Evolutionary conservation across 2,113 vertebrate species (phyloP), one percentile per base, ranked within the genome.

Genomic region (Scolopax mira): DNA sequence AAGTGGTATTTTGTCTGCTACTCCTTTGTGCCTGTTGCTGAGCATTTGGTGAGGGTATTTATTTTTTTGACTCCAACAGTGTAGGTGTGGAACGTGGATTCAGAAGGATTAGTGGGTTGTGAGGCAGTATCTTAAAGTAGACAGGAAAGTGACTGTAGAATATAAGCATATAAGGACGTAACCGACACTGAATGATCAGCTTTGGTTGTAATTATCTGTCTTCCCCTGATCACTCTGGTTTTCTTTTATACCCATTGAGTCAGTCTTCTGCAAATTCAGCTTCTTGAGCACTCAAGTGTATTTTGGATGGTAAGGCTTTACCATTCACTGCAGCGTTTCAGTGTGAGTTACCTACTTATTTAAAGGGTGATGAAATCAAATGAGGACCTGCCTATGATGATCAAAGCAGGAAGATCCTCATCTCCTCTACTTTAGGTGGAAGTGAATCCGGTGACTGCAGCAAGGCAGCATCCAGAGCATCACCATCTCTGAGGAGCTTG

Each of bases 401-500:
- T 55, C 7, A 6, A 66, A 78, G 46, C 33, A n/a, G n/a, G 14
- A 37, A 37, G 66, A 42, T 67, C 28, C 46, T 62, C 13, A 5
- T 46, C 35, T 33, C 24, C 42, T 62, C 25, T 39, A 21, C 28
- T 51, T 30, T 49, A 69, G 42, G 7, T 12, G 35, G 35, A 61
- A 2, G 2, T 1, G 2, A 82, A 33, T 55, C 17, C 2, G 2
- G 27, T 1, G 2, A 72, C 51, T 64, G 37, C 46, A 19, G 9
- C 33, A 18, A 13, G 57, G n/a, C 37, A 66, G 48, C 10, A 12
- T 35, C 39, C 2, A 2, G 51, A 35, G 21, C n/a, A 10, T 46
- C 0, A 0, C 39, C 18, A 5, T 22, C 24, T 0, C 0, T 15
- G 41, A 31, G 55, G 41, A 41, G 42, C 25, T 46, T 0, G 1